Evolutionary conservation across 2,888 invertebrate genomes (phyloP), one percentile per base, ranked within the genome.

Genomic region (Aplocera efformata): DNA sequence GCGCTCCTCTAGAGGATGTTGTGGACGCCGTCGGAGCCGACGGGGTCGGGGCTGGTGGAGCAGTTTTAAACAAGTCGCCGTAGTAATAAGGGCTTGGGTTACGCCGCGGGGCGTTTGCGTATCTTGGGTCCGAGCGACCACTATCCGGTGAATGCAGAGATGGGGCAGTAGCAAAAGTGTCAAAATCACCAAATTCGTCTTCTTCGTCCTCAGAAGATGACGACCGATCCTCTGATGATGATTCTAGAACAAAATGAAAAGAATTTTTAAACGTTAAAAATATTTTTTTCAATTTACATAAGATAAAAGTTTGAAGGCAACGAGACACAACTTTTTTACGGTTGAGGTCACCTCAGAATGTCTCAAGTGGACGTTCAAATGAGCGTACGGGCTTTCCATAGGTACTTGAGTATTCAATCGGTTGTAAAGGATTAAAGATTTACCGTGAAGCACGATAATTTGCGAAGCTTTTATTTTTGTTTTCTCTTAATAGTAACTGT

Each of bases 81-180:
- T 95, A 95, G 62, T 95, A 95, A 68, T 95, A 95, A 1, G 95
- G 94, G 40, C 94, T 95, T 7, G 94, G 94, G 67, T 94, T 94
- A 22, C 94, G 90, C 52, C 90, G 72, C 48, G 90, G 85, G 7
- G 89, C 70, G 91, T 90, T 75, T 52, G 85, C 79, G 90, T 91
- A 75, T 55, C 86, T 71, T 3, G 86, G 88, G 51, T 88, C 88
- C 45, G 90, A 78, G 56, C 90, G 90, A 40, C 92, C 92, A 60
- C 93, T 93, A 60, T 93, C 93, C 6, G 93, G 93, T 1, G 93
- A 93, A 72, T 92, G 92, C 51, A 92, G 73, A 49, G 92, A 91
- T 47, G 90, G 89, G 33, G 89, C 89, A 50, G 81, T 84, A 11
- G 83, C 84, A 53, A 84, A 86, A 22, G 80, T 83, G 64, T 82